phyloP scores from a whole-genome alignment of 2,888 invertebrate genomes.

The Dioctria linearis region DNA sequence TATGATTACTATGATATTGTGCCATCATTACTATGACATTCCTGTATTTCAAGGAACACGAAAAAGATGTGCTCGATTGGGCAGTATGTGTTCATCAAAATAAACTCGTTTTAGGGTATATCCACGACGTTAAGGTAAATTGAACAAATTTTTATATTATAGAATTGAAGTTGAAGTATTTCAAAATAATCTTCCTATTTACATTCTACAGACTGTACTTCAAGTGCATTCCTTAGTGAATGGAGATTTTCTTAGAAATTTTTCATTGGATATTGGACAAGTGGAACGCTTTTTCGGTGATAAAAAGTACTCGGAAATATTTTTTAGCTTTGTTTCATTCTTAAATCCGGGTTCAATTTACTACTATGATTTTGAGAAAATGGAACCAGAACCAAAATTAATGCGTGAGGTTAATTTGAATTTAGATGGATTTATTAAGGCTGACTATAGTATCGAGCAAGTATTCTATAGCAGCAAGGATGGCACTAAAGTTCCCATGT shows the following conservation, averaged over 20 bases:
- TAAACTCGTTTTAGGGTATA: constrained; percentile 89
- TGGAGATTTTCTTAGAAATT: constrained; percentile 81
- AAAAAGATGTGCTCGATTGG: constrained; percentile 92
- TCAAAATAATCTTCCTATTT: constrained; percentile 9
- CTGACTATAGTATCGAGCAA: constrained; percentile 87
- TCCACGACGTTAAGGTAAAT: constrained; percentile 93
- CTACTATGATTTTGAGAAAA: constrained; percentile 83
- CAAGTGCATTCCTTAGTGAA: constrained; percentile 83
- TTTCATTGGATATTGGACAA: constrained; percentile 90
- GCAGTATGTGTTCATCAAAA: constrained; percentile 87
- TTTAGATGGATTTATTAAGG: constrained; percentile 85
- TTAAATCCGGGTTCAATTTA: constrained; percentile 89
- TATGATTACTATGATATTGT: background rate
- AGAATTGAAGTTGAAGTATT: background rate
- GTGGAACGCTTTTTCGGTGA: constrained; percentile 88
- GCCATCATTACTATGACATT: background rate
- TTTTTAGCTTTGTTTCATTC: constrained; percentile 95
- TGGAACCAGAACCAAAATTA: constrained; percentile 77
- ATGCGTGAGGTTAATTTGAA: constrained; percentile 86
- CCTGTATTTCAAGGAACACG: constrained; percentile 76
- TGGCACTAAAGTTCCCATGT: constrained; percentile 96
- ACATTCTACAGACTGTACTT: constrained; percentile 80
- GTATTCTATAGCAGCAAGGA: constrained; percentile 95
- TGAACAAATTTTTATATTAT: constrained; percentile 1
- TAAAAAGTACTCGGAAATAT: constrained; percentile 89